Evolutionary conservation across 1,140 invertebrate species (phyloP), one percentile per base, ranked within the genome.

Genomic region (Monomorium pharaonis): DNA sequence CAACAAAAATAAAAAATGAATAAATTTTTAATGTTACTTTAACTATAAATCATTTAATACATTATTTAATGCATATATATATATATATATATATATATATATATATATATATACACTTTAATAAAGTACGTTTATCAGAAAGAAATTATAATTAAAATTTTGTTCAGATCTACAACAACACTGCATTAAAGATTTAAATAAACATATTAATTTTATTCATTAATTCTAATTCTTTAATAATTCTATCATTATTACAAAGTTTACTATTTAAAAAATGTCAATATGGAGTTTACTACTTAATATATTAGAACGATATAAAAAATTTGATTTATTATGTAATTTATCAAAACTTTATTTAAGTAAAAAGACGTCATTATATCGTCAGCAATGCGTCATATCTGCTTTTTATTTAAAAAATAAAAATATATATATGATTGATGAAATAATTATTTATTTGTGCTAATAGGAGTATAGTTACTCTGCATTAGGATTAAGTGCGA

Each of bases 331-430:
- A 67, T 49, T 49, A 69, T 69, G 1, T 1, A 49, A 69, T 24
- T 67, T 2, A 69, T 27, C 7, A 21, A 69, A 69, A 27, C 7
- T 69, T 47, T n/a, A 47, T 69, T 69, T 33, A 51, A 51, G 3
- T 70, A 9, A 3, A 30, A 27, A 70, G 9, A 18, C 2, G 18
- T 47, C 3, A 24, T 69, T 7, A 44, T 7, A 14, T 67, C 3
- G 44, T 47, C 21, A 30, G n/a, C 37, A 27, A 54, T 37, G n/a
- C 30, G 30, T 56, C 12, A 7, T 42, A 42, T 16, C 7, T 74
- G 6, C n/a, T 56, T 74, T 30, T 58, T 58, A 42, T 42, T 58
- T 42, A 74, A 74, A 74, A 37, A 58, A 74, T 42, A 58, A 51
- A 33, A 30, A 33, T 6, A 58, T 54, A 54, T 56, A 7, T 74